Evolutionary conservation across 1,140 invertebrate species (phyloP).

Genomic region (Patella vulgata): DNA sequence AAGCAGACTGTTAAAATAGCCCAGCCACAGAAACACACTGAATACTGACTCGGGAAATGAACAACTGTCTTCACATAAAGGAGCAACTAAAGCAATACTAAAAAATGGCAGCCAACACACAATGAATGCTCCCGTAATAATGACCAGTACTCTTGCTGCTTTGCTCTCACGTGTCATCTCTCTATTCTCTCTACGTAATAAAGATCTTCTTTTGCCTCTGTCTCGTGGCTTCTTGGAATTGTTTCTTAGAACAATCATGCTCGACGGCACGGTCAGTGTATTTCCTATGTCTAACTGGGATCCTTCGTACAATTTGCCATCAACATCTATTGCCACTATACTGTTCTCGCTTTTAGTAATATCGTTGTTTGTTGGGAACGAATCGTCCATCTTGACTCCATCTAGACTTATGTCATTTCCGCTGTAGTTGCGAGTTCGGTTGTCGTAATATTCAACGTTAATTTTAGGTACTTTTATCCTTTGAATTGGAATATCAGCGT

Average conservation of each 20-base stretch:
- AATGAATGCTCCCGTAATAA: constrained; percentile 67
- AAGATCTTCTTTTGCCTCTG: constrained; percentile 20
- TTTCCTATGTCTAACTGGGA: too few species aligned
- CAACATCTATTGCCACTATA: not conserved
- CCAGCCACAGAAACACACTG: constrained; percentile 64
- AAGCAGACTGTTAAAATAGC: constrained; percentile 64
- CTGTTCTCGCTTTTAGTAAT: constrained; percentile 25
- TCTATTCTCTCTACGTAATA: constrained; percentile 58
- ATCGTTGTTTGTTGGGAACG: constrained; percentile 42
- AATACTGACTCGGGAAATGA: constrained; percentile 60
- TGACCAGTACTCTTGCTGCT: constrained; percentile 67
- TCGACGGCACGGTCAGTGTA: constrained; percentile 32
- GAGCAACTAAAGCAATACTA: constrained; percentile 57
- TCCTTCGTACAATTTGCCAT: too few species aligned
- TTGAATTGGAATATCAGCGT: too few species aligned
- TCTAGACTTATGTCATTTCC: constrained; percentile 57
- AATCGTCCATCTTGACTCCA: constrained; percentile 46
- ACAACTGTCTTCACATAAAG: constrained; percentile 45
- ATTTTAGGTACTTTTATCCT: too few species aligned
- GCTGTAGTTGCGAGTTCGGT: constrained; percentile 33
- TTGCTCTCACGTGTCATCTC: constrained; percentile 68
- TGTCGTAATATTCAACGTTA: too few species aligned
- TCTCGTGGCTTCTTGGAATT: constrained; percentile 36
- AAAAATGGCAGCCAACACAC: constrained; percentile 68
- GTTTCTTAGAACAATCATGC: constrained; percentile 34